A percentile compares a stretch with the other conserved stretches of the same genome.
phyloP scores from a whole-genome alignment of 2,797 vertebrate species.

The Enteromius radiatus region DNA sequence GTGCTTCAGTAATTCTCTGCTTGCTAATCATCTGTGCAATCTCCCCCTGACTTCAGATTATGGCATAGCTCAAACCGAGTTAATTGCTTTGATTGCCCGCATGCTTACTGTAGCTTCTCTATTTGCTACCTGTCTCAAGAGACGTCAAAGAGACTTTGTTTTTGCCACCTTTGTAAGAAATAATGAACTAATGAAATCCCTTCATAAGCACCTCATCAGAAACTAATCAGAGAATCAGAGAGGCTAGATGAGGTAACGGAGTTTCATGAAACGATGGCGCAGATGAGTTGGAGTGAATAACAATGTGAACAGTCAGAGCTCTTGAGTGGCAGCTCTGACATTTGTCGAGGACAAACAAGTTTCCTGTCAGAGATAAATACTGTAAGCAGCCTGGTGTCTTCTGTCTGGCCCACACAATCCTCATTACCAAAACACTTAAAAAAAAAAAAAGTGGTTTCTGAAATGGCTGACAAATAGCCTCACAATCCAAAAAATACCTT shows the following conservation, averaged over 20 bases:
- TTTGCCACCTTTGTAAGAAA: slow-evolving; percentile 37
- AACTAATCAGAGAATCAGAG: slow-evolving; percentile 50
- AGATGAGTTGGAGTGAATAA: slow-evolving; percentile 49
- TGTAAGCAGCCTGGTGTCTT: slow-evolving; percentile 36
- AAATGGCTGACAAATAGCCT: slow-evolving; percentile 23
- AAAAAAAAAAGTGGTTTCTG: neutral
- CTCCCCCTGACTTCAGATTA: slow-evolving; percentile 44
- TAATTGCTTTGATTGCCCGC: slow-evolving; percentile 46
- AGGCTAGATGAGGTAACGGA: slow-evolving; percentile 45
- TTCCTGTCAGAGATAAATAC: slow-evolving; percentile 55
- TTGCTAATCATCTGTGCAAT: slow-evolving; percentile 48
- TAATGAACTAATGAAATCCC: slow-evolving; percentile 49
- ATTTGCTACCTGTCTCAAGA: slow-evolving; percentile 34
- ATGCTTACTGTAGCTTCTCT: slow-evolving; percentile 15
- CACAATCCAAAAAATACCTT: neutral
- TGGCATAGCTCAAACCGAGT: slow-evolving; percentile 22
- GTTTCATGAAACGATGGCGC: slow-evolving; percentile 24
- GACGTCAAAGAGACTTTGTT: slow-evolving; percentile 34
- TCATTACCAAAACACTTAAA: slow-evolving; percentile 21
- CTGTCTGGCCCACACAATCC: slow-evolving; percentile 23
- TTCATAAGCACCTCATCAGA: slow-evolving; percentile 52
- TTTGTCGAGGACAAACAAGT: slow-evolving; percentile 64
- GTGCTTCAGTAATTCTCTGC: slow-evolving; percentile 31
- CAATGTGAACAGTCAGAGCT: slow-evolving; percentile 34
- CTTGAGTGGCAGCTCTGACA: slow-evolving; percentile 63